Evolutionary conservation across 2,888 invertebrate species (phyloP).

Genomic region (Marasmarcha lunaedactyla): DNA sequence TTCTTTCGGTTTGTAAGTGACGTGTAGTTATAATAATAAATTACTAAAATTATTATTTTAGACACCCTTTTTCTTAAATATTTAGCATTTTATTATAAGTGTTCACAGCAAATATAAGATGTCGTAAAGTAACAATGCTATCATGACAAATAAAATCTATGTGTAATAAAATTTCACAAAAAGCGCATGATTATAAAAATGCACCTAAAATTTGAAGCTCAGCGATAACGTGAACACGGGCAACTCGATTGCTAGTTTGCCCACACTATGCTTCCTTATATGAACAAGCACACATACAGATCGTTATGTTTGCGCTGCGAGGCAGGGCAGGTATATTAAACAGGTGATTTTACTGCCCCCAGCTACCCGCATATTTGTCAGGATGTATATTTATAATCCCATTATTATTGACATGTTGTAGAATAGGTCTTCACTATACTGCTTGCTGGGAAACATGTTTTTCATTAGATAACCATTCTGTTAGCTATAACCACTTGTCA

Average conservation of each 20-base stretch:
- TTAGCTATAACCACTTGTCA: not conserved
- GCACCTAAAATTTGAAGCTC: not conserved
- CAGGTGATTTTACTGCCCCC: slow-evolving; percentile 1
- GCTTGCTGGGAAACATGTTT: not conserved
- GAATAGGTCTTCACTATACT: not conserved
- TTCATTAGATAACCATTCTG: not conserved
- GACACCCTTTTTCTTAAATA: too few species aligned
- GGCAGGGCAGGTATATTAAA: not conserved
- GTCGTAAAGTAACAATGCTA: too few species aligned
- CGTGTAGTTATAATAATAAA: too few species aligned
- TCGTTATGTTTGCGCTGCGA: not conserved
- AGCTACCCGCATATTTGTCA: slow-evolving; percentile 1
- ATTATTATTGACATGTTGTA: not conserved
- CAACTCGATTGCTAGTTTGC: not conserved
- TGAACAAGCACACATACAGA: not conserved
- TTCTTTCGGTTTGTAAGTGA: too few species aligned
- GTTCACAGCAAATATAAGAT: too few species aligned
- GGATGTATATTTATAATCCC: slow-evolving; percentile 1
- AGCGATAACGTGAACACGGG: not conserved
- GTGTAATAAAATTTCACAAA: not conserved
- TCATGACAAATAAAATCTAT: too few species aligned
- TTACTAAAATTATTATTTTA: too few species aligned
- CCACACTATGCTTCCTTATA: not conserved
- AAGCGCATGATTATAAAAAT: not conserved
- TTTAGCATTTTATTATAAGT: too few species aligned